Evolutionary conservation across 2,888 invertebrate genomes (phyloP).

Genomic region (Tachystola acroxantha): DNA sequence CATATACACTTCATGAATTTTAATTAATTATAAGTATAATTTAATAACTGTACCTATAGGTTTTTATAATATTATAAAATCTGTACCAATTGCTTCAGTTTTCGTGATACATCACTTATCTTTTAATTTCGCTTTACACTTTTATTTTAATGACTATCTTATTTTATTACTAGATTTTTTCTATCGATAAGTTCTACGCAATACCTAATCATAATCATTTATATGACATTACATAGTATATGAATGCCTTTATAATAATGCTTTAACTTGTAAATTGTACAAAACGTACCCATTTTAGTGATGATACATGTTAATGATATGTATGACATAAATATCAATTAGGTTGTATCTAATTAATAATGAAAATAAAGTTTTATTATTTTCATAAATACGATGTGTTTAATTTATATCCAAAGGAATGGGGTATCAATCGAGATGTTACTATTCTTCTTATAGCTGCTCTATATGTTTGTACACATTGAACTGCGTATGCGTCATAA

Average conservation of each 20-base stretch:
- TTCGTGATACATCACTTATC: no score
- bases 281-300: conserved; percentile 1
- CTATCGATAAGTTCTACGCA: neutral
- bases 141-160: neutral
- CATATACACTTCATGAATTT: conserved; percentile 4
- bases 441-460: no score
- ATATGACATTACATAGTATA: neutral
- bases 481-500: no score
- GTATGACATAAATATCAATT: conserved; percentile 4
- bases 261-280: conserved; percentile 12
- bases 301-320: conserved; percentile 1
- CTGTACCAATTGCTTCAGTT: no score
- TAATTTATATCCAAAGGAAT: no score
- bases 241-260: neutral
- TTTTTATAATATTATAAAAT: neutral
- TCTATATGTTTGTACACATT: no score
- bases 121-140: neutral
- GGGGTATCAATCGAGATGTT: no score
- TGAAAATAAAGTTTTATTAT: conserved; percentile 20
- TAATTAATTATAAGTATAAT: conserved; percentile 1
- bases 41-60: neutral
- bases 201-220: neutral
- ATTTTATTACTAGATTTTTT: neutral
- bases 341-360: neutral
- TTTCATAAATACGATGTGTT: conserved; percentile 13